These are phyloP conservation scores for Eustalomyia histrio DNA, from an alignment of 2,888 invertebrate genomes.

Conservation along the genomic window DNA sequence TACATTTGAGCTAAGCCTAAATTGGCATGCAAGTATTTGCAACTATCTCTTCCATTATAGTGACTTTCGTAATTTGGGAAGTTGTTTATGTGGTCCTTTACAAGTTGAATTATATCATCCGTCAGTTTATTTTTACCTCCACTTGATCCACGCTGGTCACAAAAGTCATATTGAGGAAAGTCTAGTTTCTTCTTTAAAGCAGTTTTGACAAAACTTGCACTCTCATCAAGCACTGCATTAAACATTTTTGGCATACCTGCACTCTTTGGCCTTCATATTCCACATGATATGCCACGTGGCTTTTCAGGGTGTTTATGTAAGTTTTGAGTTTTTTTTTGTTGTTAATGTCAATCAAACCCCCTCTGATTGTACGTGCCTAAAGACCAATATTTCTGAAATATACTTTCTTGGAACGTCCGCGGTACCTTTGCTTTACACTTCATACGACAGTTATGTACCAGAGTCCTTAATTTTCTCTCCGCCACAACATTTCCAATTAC, in stretches of 20 bases:
- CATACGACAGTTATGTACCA: conserved; percentile 48
- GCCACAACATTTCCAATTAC: conserved; percentile 15
- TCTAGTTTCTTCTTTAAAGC: conserved; percentile 2
- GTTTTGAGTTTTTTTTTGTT: conserved; percentile 27
- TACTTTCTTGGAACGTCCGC: conserved; percentile 12
- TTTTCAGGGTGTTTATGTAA: conserved; percentile 24
- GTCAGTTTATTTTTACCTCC: no score
- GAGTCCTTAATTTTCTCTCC: conserved; percentile 37
- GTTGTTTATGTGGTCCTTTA: no score
- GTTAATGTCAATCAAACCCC: conserved; percentile 33
- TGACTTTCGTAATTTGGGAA: no score
- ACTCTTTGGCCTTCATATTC: conserved; percentile 31
- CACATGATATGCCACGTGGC: conserved; percentile 29
- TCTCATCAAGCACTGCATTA: conserved; percentile 34
- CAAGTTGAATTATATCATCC: conserved; percentile 18
- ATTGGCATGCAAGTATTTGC: no score
- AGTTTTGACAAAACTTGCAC: conserved; percentile 21
- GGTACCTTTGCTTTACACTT: conserved; percentile 48
- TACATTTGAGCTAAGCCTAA: no score
- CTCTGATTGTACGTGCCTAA: conserved; percentile 44
- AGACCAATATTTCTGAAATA: no score
- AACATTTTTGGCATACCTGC: conserved; percentile 28
- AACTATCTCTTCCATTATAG: no score
- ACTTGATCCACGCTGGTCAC: conserved; percentile 40
- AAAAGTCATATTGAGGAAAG: conserved; percentile 16